Evolutionary conservation across 2,113 vertebrate species (phyloP).

Genomic region (Ardeotis arabs): DNA sequence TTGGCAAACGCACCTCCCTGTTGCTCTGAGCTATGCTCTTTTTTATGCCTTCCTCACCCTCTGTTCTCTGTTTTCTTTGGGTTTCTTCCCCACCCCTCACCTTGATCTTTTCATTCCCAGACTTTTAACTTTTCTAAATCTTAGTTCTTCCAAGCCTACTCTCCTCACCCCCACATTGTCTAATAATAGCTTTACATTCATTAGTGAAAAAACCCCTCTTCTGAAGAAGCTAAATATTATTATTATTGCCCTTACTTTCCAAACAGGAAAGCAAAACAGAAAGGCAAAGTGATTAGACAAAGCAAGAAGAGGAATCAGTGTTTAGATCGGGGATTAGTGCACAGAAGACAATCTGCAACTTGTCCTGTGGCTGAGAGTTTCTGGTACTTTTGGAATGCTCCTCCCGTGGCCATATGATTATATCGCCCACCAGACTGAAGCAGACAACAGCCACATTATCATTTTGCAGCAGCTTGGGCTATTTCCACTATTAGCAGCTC

Average conservation of each 20-base stretch:
- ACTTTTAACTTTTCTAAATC: background rate
- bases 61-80: background rate
- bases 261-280: background rate
- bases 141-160: background rate
- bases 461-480: background rate
- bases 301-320: background rate
- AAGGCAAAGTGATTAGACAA: background rate
- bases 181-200: background rate
- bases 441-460: background rate
- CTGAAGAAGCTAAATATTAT: background rate
- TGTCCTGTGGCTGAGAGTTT: background rate
- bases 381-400: background rate
- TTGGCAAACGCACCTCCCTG: background rate
- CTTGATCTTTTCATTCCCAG: background rate
- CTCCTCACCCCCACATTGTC: background rate
- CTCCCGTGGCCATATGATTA: fast-evolving
- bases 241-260: background rate
- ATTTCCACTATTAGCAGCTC: background rate
- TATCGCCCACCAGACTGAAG: background rate
- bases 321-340: background rate
- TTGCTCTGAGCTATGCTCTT: background rate
- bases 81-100: background rate
- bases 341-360: background rate
- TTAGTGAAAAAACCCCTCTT: background rate
- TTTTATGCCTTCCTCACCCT: background rate